These are phyloP conservation scores for Bombus soroeensis DNA, from an alignment of 1,140 invertebrate genomes.

Conservation along the genomic window DNA sequence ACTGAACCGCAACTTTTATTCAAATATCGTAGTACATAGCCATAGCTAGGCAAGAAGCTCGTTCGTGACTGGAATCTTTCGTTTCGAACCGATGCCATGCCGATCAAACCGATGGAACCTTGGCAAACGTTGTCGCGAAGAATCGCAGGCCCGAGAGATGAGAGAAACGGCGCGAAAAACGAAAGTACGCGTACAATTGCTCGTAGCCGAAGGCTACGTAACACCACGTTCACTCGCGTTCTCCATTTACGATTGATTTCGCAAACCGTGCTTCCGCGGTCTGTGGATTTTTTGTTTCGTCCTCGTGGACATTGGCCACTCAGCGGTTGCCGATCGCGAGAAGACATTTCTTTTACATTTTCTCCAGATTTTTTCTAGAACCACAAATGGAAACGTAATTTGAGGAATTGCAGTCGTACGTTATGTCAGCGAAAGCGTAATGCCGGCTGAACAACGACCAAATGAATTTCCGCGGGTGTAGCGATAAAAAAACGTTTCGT, in stretches of 20 bases:
- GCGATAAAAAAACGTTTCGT: no score
- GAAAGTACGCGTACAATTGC: background rate
- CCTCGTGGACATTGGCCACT: background rate
- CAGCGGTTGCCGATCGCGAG: background rate
- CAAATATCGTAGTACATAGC: background rate
- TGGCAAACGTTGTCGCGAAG: no score
- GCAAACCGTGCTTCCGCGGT: background rate
- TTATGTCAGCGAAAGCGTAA: no score
- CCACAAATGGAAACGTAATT: no score
- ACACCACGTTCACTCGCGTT: constrained; percentile 19
- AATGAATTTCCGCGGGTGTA: no score
- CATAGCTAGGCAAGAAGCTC: background rate
- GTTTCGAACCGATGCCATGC: background rate
- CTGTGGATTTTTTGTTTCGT: constrained; percentile 26
- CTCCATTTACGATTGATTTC: constrained; percentile 46
- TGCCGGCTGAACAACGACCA: no score
- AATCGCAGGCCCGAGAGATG: background rate
- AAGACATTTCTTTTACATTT: background rate
- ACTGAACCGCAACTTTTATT: constrained; percentile 35
- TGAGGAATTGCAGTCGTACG: no score
- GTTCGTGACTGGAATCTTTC: constrained; percentile 22
- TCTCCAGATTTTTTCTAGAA: no score
- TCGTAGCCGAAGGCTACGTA: constrained; percentile 26
- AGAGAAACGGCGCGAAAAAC: background rate
- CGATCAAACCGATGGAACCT: background rate